Evolutionary conservation across 2,888 invertebrate species (phyloP).

Genomic region (Orthosia cruda): DNA sequence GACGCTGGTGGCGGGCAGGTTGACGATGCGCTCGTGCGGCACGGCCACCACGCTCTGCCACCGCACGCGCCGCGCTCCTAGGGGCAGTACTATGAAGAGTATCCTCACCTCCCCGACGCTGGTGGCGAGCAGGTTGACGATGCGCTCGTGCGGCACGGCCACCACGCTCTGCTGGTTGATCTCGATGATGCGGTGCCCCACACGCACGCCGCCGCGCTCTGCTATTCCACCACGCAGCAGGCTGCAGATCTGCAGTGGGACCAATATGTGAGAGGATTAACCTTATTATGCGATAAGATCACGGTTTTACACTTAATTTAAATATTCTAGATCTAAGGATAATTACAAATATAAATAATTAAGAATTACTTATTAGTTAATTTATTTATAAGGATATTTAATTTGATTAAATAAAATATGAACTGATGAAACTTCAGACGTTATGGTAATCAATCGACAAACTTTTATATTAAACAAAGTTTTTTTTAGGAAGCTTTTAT

Average conservation of each 20-base stretch:
- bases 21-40: constrained; percentile 93
- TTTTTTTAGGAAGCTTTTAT: no score
- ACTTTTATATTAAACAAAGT: no score
- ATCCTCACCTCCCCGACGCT: constrained; percentile 98
- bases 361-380: no score
- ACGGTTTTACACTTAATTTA: not conserved
- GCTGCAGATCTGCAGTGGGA: constrained; percentile 97
- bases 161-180: constrained; percentile 99
- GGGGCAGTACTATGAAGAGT: not conserved
- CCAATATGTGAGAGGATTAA: constrained; percentile 32
- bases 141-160: constrained; percentile 99
- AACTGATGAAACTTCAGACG: no score
- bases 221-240: constrained; percentile 99
- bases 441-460: no score
- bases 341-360: no score
- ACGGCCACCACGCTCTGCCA: not conserved
- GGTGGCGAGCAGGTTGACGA: constrained; percentile 99
- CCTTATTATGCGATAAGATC: constrained; percentile 46
- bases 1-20: not conserved
- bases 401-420: no score
- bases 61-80: no score
- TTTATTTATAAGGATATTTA: no score
- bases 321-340: no score
- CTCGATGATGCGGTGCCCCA: constrained; percentile 99
- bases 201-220: constrained; percentile 99